Conservation (phyloP, 1,140 invertebrate species). For the Drosophila jambulina region DNA sequence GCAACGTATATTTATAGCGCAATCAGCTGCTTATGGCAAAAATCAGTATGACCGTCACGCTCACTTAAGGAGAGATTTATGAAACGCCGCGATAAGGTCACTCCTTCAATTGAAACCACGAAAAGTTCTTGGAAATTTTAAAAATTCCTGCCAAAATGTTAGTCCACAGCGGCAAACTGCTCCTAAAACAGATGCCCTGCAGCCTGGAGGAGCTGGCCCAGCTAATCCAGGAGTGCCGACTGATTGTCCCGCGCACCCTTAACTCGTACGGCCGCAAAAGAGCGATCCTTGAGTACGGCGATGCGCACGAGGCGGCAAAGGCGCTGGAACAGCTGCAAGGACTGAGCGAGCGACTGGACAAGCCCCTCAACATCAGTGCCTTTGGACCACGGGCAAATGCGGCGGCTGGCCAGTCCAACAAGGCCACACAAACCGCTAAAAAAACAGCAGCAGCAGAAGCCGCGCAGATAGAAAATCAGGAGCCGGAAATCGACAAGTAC, state of each 20-base stretch:
- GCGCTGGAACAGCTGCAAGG: constrained; percentile 56
- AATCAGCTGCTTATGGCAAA: background rate
- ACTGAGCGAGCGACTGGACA: constrained; percentile 54
- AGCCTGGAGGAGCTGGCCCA: constrained; percentile 60
- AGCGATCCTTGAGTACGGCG: constrained; percentile 49
- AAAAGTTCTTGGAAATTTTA: background rate
- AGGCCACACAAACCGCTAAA: constrained; percentile 46
- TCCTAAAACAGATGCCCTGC: constrained; percentile 76
- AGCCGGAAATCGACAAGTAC: constrained; percentile 87
- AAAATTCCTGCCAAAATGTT: constrained; percentile 36
- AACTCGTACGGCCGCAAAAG: constrained; percentile 46
- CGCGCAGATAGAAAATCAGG: background rate
- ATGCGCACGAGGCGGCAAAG: constrained; percentile 33
- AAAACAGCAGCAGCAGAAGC: background rate
- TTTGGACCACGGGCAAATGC: constrained; percentile 37
- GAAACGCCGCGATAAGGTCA: background rate
- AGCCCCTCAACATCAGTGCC: constrained; percentile 51
- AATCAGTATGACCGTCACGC: background rate
- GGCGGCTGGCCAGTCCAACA: constrained; percentile 16
- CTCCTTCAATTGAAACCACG: constrained; percentile 3
- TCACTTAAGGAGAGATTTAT: background rate
- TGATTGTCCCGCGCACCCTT: constrained; percentile 56
- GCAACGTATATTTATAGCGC: background rate
- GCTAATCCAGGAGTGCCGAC: constrained; percentile 54
- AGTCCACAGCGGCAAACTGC: constrained; percentile 56